Evolutionary conservation across 2,797 vertebrate species (phyloP).

Genomic region (Spinibarbus caldwelli): DNA sequence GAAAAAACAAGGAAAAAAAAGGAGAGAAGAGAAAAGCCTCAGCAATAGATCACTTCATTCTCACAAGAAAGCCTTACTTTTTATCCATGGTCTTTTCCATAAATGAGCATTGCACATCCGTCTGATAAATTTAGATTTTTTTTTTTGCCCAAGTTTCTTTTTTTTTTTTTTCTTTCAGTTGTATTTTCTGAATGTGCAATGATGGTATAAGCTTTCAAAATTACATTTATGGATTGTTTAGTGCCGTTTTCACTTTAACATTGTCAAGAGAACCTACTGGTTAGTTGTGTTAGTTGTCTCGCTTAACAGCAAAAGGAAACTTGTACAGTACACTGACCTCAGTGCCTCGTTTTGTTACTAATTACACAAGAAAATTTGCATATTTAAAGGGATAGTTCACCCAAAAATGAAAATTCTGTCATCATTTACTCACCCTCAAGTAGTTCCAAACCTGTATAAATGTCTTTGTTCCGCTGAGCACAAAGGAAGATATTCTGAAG

Average conservation of each 20-base stretch:
- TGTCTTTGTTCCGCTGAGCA: too few relatives aligned
- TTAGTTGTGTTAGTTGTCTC: too few relatives aligned
- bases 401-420: too few relatives aligned
- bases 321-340: slow-evolving; percentile 69
- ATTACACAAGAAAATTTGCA: slow-evolving; percentile 21
- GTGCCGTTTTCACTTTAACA: slow-evolving; percentile 66
- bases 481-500: too few relatives aligned
- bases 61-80: slow-evolving; percentile 23
- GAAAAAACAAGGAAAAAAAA: not conserved
- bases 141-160: slow-evolving; percentile 24
- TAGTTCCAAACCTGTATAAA: too few relatives aligned
- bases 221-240: slow-evolving; percentile 20
- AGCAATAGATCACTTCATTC: not conserved
- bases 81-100: slow-evolving; percentile 16
- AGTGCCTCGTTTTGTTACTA: slow-evolving; percentile 85
- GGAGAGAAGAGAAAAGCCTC: slow-evolving; percentile 37
- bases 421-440: too few relatives aligned
- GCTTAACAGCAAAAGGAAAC: too few relatives aligned
- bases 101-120: slow-evolving; percentile 46
- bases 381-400: too few relatives aligned
- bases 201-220: slow-evolving; percentile 79
- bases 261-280: too few relatives aligned
- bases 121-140: slow-evolving; percentile 48
- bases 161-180: slow-evolving; percentile 27
- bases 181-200: slow-evolving; percentile 80